These are phyloP conservation scores for Arvicanthis niloticus DNA, from an alignment of 2,113 vertebrate species.

Conservation along the genomic window DNA sequence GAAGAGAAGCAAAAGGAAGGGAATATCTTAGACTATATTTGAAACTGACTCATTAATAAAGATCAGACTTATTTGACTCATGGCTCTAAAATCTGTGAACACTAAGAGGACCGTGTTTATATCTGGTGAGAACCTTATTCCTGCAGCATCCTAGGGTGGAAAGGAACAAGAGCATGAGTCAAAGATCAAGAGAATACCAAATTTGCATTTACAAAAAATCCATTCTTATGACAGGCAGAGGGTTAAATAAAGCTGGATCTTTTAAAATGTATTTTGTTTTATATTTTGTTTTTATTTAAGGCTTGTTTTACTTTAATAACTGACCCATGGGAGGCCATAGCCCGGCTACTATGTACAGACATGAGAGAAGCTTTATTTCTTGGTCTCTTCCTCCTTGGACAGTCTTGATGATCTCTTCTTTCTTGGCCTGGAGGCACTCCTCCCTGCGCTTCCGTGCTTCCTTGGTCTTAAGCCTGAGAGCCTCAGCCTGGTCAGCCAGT, in stretches of 20 bases:
- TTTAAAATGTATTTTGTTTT: slow-evolving; percentile 44
- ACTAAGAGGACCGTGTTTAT: background rate
- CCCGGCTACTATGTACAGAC: no score
- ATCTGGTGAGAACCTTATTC: background rate
- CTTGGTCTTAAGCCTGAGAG: no score
- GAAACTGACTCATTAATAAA: background rate
- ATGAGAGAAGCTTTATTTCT: no score
- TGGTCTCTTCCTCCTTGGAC: no score
- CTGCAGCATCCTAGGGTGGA: background rate
- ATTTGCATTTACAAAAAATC: background rate
- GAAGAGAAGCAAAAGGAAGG: background rate
- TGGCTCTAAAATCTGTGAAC: background rate
- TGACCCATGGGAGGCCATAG: no score
- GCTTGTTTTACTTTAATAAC: no score
- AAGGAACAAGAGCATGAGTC: background rate
- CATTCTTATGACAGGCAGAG: background rate
- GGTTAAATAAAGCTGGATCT: background rate
- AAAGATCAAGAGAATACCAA: background rate
- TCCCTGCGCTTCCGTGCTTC: no score
- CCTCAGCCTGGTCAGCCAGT: no score
- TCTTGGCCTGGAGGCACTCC: no score
- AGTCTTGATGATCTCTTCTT: no score
- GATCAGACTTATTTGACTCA: slow-evolving; percentile 7
- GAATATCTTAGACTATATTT: background rate
- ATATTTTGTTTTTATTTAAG: no score